Evolutionary conservation across 2,113 vertebrate genomes (phyloP), one percentile per base, ranked within the genome.

Genomic region (Semnopithecus entellus): DNA sequence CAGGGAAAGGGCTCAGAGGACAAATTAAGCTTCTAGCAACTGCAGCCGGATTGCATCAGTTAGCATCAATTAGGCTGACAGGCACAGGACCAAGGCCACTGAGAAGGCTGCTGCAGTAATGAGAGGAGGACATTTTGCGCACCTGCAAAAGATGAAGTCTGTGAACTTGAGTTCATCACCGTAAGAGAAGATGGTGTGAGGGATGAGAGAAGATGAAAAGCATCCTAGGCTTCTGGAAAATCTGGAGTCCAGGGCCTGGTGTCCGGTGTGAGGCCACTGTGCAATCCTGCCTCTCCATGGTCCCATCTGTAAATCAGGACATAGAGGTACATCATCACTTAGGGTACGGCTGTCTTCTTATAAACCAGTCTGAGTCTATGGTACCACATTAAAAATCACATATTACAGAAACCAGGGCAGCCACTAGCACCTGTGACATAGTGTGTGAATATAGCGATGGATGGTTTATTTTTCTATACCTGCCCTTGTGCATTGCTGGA

Each of bases 1-100:
- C 92, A 27, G 66, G 92, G 95, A 95, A 91, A 75, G 25, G n/a
- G 3, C n/a, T 82, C 45, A 43, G 55, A 50, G 25, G 35, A 55
- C 61, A 88, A 61, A 79, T 87, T 55, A 64, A 27, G 52, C 80
- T 61, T 87, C 50, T 5, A 76, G 75, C 17, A 61, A 43, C 66
- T 25, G 7, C 12, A 22, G 57, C 32, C 35, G 22, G 66, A 20
- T 86, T 89, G 91, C 83, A 45, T 91, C 94, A 94, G 82, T 91
- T 89, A 45, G 18, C 50, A 25, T 89, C 95, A 88, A 32, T 88
- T 78, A 96, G 70, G 22, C 13, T 6, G 38, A 52, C 7, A 14
- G 6, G 30, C 57, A 6, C 10, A 70, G 45, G 86, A 23, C 30
- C 35, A 35, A 81, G 68, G n/a, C 55, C 38, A 22, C 81, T 5